Evolutionary conservation across 2,888 invertebrate genomes (phyloP).

Genomic region (Dromius quadrimaculatus): DNA sequence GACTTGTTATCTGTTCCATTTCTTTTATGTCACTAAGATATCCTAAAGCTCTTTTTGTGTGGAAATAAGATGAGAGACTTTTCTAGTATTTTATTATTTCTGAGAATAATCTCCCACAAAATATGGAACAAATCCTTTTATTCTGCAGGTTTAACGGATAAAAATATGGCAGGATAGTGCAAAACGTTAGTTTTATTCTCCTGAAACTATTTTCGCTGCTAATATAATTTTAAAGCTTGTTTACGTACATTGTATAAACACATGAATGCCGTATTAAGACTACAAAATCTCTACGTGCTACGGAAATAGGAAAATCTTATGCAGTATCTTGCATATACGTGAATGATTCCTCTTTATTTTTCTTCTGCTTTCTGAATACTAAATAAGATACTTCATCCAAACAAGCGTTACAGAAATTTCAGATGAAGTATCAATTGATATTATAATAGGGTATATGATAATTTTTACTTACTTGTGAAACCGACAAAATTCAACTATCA

Average conservation of each 20-base stretch:
- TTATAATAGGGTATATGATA: too few species aligned
- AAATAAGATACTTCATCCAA: slow-evolving; percentile 8
- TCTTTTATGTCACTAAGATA: too few species aligned
- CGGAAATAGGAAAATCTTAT: slow-evolving; percentile 32
- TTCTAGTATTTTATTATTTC: not conserved
- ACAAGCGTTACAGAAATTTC: slow-evolving; percentile 9
- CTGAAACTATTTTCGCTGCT: slow-evolving; percentile 23
- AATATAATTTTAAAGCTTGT: slow-evolving; percentile 36
- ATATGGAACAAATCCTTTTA: not conserved
- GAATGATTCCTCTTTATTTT: slow-evolving; percentile 20
- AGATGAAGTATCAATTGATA: too few species aligned
- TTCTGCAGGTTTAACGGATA: not conserved
- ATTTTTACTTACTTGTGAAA: too few species aligned
- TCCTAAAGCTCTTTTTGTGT: too few species aligned
- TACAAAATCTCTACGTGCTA: slow-evolving; percentile 39
- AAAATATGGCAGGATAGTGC: slow-evolving; percentile 13
- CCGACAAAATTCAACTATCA: too few species aligned
- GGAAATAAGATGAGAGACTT: too few species aligned
- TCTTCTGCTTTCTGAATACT: slow-evolving; percentile 27
- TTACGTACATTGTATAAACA: slow-evolving; percentile 32
- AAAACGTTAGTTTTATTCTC: slow-evolving; percentile 19
- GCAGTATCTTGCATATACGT: slow-evolving; percentile 30
- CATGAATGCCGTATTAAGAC: slow-evolving; percentile 37
- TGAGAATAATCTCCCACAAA: too few species aligned
- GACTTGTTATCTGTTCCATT: too few species aligned